phyloP scores from a whole-genome alignment of 2,113 vertebrate species.

The Psettodes erumei region DNA sequence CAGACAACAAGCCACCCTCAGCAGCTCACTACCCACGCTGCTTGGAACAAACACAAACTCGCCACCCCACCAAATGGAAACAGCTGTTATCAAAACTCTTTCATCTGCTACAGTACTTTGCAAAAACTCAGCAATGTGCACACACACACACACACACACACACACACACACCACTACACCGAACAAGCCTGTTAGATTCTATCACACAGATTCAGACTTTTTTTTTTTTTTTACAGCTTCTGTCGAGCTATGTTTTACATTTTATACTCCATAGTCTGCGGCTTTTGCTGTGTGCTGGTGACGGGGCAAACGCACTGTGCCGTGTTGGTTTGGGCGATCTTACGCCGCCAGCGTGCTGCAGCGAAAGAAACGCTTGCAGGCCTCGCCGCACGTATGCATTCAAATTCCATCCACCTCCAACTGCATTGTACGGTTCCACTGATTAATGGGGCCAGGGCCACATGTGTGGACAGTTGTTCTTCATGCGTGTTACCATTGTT shows the following conservation, averaged over 20 bases:
- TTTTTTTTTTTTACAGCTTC: constrained; percentile 21
- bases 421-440: constrained; percentile 25
- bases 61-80: constrained; percentile 67
- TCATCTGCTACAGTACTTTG: constrained; percentile 62
- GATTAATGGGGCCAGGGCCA: constrained; percentile 49
- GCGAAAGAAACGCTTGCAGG: constrained; percentile 20
- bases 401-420: constrained; percentile 31
- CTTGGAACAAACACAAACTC: constrained; percentile 64
- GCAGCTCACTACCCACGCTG: constrained; percentile 31
- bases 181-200: constrained; percentile 36
- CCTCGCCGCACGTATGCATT: constrained; percentile 16
- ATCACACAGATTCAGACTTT: constrained; percentile 20
- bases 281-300: constrained; percentile 8
- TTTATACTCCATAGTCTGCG: constrained; percentile 19
- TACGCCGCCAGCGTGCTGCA: background rate
- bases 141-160: background rate
- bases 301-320: constrained; percentile 6
- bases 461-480: constrained; percentile 74
- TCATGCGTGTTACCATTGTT: constrained; percentile 64
- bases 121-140: constrained; percentile 27
- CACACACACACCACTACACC: constrained; percentile 28
- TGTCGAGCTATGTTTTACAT: constrained; percentile 37
- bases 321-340: constrained; percentile 12
- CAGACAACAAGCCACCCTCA: constrained; percentile 50
- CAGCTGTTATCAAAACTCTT: constrained; percentile 74